Evolutionary conservation across 2,113 vertebrate genomes (phyloP), one percentile per base, ranked within the genome.

Genomic region (Bucco capensis): DNA sequence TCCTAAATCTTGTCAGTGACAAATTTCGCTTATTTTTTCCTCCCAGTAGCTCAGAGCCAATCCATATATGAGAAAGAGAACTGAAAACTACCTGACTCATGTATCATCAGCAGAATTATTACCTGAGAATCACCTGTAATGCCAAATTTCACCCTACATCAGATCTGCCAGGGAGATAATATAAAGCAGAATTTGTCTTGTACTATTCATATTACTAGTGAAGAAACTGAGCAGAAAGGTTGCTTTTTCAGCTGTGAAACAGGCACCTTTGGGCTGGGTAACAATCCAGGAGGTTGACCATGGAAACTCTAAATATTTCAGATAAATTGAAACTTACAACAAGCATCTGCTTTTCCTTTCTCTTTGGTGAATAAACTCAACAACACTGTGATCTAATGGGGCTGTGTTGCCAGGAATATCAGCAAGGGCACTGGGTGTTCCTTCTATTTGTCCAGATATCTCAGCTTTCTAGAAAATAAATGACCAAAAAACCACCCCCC

Each of bases 391-490:
- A 74, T 83, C 30, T 80, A 83, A 80, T 14, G n/a, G n/a, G 35
- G 22, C 38, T 80, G 18, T 65, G 6, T 35, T 88, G 27, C 56
- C 64, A 80, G 67, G 35, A 80, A 64, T 65, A 79, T 24, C n/a
- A 69, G 25, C 0, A 0, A 81, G 35, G 47, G 35, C 64, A 66
- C 16, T 58, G 53, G 54, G 27, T 56, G 22, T 80, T 83, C 61
- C 14, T 80, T 85, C 47, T 42, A 56, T 54, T 71, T 58, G 69
- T 47, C 77, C 38, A 31, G n/a, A 25, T 28, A 12, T 44, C 51
- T 91, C 56, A 67, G 49, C 18, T 86, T 89, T 88, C 64, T 75
- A 81, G 67, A 82, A 91, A n/a, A 76, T 4, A 89, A 89, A 93
- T 22, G 17, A 70, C 28, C n/a, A n/a, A n/a, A n/a, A n/a, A n/a